Base-by-base conservation (phyloP, 2,797 vertebrate genomes). In the Molossus molossus region DNA sequence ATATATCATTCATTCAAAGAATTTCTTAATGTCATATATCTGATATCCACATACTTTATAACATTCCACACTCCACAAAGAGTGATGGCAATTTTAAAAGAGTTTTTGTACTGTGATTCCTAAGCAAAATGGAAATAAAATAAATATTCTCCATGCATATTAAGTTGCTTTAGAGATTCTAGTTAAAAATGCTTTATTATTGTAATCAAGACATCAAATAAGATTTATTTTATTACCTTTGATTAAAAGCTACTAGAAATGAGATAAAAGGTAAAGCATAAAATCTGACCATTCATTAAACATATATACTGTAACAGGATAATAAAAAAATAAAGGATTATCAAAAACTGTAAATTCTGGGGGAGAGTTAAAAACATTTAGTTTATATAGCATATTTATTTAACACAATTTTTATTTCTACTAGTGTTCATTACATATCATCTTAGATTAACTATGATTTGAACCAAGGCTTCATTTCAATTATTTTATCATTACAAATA, bases 81-180 rank as follows among this genome's bases (percentile, higher is more conserved):
- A 48, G 4, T 37, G 37, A 76, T 13, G 60, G 2, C 0, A 90
- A 53, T n/a, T 81, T 81, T 82, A 29, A 10, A 69, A 70, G 0
- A 3, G 5, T 21, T 72, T 83, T 69, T 62, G 1, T 69, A 27
- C 2, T 64, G 21, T 37, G 23, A 75, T 86, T 90, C 21, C 12
- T 62, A 86, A 69, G 7, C 6, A 80, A 92, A 85, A 86, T 69
- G 23, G 13, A 85, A 89, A 90, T 86, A 76, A 76, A 85, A 40
- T 37, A 82, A 84, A 88, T 60, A 10, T 53, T 17, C 4, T 17
- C 73, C 23, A 3, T 37, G 67, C 75, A 45, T 85, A 80, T 81
- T 55, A 45, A 82, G 57, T 45, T 88, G 15, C 33, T 50, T 72
- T 62, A 13, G 57, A 18, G 29, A 73, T 70, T 92, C 11, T 33